Conservation (phyloP, 64 coral and sea anemone genomes). For the Orbicella faveolata region DNA sequence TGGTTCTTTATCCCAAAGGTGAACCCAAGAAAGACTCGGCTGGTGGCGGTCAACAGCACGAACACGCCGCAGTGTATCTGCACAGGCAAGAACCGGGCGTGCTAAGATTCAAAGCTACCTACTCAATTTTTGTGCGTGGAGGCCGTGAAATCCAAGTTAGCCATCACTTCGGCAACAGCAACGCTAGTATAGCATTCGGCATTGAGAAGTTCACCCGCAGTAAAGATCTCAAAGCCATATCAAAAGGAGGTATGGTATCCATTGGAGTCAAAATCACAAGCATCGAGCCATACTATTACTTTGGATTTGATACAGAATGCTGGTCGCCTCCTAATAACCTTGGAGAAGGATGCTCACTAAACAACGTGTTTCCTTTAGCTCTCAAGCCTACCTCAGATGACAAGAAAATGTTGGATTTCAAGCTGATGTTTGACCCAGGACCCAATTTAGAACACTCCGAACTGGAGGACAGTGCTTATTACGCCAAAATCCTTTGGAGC, state of each 20-base stretch:
- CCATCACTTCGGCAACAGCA: conserved; percentile 80
- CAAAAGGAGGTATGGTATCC: conserved; percentile 84
- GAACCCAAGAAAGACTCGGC: conserved; percentile 48
- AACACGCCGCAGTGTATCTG: conserved; percentile 81
- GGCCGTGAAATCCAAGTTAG: conserved; percentile 68
- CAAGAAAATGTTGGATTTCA: conserved; percentile 77
- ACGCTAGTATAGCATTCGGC: conserved; percentile 81
- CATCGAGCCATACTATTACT: conserved; percentile 91
- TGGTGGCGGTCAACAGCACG: conserved; percentile 31
- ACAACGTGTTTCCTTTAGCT: conserved; percentile 63
- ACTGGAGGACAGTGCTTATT: conserved; percentile 90
- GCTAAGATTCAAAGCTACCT: conserved; percentile 81
- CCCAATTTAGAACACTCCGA: conserved; percentile 50
- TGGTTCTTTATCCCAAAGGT: conserved; percentile 85
- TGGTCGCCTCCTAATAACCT: conserved; percentile 71
- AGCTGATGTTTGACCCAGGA: conserved; percentile 78
- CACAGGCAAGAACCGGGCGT: conserved; percentile 66
- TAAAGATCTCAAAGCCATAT: conserved; percentile 82
- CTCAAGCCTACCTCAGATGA: conserved; percentile 44
- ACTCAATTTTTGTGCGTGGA: conserved; percentile 74
- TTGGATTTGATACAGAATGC: conserved; percentile 75
- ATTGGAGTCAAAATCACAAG: conserved; percentile 74
- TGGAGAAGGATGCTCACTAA: conserved; percentile 36
- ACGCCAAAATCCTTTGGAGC: conserved; percentile 89
- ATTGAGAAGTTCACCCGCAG: conserved; percentile 88